phyloP scores from a whole-genome alignment of 2,888 invertebrate species.

The Liposcelis brunnea region DNA sequence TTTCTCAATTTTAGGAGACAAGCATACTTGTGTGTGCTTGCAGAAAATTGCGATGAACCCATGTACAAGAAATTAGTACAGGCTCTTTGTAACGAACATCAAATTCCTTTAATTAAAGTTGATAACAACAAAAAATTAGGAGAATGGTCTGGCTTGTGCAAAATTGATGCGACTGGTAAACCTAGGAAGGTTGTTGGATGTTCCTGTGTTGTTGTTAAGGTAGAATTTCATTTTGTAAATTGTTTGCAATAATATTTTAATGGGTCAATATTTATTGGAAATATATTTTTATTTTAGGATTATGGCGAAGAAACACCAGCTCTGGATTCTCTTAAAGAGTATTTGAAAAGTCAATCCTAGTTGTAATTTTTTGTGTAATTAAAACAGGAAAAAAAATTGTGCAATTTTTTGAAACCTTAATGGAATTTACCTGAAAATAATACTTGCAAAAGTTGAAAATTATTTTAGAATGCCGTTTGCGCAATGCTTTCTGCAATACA shows the following conservation, averaged over 20 bases:
- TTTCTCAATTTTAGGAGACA: slow-evolving; percentile 51
- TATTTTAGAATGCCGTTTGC: too few relatives aligned
- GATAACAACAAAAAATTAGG: slow-evolving; percentile 98
- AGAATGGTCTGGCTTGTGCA: slow-evolving; percentile 98
- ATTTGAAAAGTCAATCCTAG: slow-evolving; percentile 69
- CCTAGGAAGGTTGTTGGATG: slow-evolving; percentile 97
- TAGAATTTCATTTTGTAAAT: slow-evolving; percentile 25
- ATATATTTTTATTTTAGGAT: slow-evolving; percentile 17
- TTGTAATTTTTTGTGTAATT: slow-evolving; percentile 25
- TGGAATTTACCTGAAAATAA: too few relatives aligned
- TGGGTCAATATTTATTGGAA: slow-evolving; percentile 7
- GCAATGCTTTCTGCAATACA: too few relatives aligned
- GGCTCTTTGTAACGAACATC: slow-evolving; percentile 95
- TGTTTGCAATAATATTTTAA: background rate
- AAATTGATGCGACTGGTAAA: slow-evolving; percentile 98
- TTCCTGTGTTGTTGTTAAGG: slow-evolving; percentile 93
- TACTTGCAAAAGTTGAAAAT: too few relatives aligned
- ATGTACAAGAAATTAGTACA: slow-evolving; percentile 94
- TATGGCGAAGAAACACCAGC: slow-evolving; percentile 83
- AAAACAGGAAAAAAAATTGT: slow-evolving; percentile 11
- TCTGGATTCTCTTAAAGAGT: slow-evolving; percentile 84
- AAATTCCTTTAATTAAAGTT: slow-evolving; percentile 91
- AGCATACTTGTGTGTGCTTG: slow-evolving; percentile 89
- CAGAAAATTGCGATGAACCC: slow-evolving; percentile 97
- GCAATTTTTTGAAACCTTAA: too few relatives aligned